Base-by-base conservation (phyloP, 2,113 vertebrate species). In the Mustela lutreola region DNA sequence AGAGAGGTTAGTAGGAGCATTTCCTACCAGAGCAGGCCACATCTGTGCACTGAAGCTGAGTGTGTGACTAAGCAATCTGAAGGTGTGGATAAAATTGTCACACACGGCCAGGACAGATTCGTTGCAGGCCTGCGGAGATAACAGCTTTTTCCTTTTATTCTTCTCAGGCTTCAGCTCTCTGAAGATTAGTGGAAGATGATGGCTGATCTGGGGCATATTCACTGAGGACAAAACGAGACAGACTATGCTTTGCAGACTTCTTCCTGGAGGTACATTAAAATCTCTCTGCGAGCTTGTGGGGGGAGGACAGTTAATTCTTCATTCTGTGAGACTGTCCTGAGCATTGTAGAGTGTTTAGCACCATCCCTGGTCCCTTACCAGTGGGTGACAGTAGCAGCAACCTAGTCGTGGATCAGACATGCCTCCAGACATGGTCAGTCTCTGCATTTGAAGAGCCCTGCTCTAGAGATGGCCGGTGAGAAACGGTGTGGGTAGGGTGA, bases 141-240 rank as follows among this genome's bases (percentile, higher is more conserved):
- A 33, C 24, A 62, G n/a, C 39, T 18, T 33, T 94, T 92, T 71
- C 33, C 28, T 91, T 87, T 91, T 71, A 19, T 97, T 94, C 36
- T 89, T 76, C 50, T 85, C 18, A 53, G 65, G 28, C 42, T 75
- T 63, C 48, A 63, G 22, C 56, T 94, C 63, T 91, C 67, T 65
- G 58, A 95, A 82, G 53, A 45, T 31, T 11, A 18, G n/a, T 33
- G 28, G 62, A 92, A 81, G 58, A 94, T 53, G n/a, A 71, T 84
- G 31, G 63, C 75, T n/a, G 24, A 63, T 42, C 16, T 11, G 42
- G 60, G 96, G 42, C 67, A 53, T 63, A 58, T 24, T 95, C 50
- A 50, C 88, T 3, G 19, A 87, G 33, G 88, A 88, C 56, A 76
- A 88, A 86, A 71, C 4, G 12, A 95, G 75, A 53, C n/a, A 22